phyloP scores from a whole-genome alignment of 2,888 invertebrate genomes.

The Hermodice carunculata region DNA sequence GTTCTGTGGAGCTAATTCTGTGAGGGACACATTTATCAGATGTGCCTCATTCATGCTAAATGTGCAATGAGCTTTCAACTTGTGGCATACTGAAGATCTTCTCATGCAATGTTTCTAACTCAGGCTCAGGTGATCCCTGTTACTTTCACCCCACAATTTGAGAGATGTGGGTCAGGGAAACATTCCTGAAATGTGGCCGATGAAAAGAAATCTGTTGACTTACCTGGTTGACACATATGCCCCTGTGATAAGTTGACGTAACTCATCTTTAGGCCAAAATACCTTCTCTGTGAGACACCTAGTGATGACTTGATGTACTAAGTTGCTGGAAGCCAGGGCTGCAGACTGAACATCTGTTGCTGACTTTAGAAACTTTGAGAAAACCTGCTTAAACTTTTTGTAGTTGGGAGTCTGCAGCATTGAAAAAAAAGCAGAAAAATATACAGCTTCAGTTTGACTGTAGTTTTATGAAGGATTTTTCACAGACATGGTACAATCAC shows the following conservation, averaged over 20 bases:
- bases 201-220: too few species aligned
- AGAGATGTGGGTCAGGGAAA: too few species aligned
- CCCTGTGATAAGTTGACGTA: constrained; percentile 37
- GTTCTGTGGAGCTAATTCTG: too few species aligned
- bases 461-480: neutral
- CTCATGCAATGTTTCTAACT: too few species aligned
- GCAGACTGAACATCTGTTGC: neutral
- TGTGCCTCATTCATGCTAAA: too few species aligned
- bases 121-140: too few species aligned
- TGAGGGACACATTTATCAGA: too few species aligned
- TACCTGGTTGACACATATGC: constrained; percentile 44
- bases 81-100: too few species aligned
- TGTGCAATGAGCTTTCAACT: too few species aligned
- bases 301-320: constrained; percentile 24
- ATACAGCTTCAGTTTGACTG: neutral
- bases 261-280: constrained; percentile 44
- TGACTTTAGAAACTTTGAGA: neutral
- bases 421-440: neutral
- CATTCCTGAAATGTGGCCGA: too few species aligned
- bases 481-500: neutral
- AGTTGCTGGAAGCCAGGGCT: neutral
- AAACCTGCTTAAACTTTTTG: constrained; percentile 4
- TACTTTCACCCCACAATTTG: too few species aligned
- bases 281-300: constrained; percentile 41
- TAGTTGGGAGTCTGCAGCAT: constrained; percentile 1